Evolutionary conservation across 2,113 vertebrate species (phyloP).

Genomic region (Diadophis punctatus): DNA sequence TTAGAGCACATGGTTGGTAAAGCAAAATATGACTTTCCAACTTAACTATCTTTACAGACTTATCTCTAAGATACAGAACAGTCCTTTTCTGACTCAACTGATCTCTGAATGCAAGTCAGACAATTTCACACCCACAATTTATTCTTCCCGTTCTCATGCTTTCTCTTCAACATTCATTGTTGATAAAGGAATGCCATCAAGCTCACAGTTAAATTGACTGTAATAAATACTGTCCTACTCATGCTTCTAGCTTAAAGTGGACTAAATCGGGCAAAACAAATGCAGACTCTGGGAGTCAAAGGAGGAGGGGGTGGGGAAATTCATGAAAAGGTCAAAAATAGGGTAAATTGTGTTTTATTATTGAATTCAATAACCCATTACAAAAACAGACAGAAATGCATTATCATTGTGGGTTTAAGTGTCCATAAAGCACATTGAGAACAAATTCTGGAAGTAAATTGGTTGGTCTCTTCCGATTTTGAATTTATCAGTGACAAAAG

Average conservation of each 20-base stretch:
- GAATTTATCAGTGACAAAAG: not conserved
- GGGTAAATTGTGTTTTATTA: rapidly evolving
- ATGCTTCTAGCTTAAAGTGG: not conserved
- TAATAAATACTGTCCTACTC: not conserved
- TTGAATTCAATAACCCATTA: not conserved
- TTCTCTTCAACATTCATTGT: not conserved
- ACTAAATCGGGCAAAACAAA: not conserved
- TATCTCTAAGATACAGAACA: rapidly evolving
- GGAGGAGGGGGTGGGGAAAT: not conserved
- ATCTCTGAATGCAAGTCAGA: not conserved
- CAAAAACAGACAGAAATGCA: not conserved
- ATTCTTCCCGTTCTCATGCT: not conserved
- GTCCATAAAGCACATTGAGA: not conserved
- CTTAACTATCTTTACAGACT: not conserved
- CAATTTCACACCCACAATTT: not conserved
- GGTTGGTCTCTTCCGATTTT: not conserved
- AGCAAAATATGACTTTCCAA: not conserved
- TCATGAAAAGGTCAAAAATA: not conserved
- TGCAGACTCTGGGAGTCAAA: not conserved
- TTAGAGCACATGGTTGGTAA: conserved; percentile 3
- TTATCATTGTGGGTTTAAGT: not conserved
- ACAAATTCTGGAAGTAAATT: not conserved
- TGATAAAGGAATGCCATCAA: not conserved
- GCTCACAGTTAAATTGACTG: not conserved
- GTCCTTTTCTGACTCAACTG: conserved; percentile 18